phyloP scores from a whole-genome alignment of 2,797 vertebrate genomes.

The Melanotaenia maccullochi region DNA sequence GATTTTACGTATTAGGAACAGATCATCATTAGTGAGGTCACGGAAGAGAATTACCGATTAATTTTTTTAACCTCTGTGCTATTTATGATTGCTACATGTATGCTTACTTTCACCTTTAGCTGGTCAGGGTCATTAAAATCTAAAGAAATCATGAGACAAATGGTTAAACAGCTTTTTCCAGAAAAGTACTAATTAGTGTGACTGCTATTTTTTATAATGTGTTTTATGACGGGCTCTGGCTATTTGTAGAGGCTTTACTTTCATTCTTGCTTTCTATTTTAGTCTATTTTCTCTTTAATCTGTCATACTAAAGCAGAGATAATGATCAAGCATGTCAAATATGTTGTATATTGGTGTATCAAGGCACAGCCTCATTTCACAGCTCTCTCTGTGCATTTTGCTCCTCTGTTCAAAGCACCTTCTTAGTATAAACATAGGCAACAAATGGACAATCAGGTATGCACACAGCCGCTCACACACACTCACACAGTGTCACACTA shows the following conservation, averaged over 20 bases:
- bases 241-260: conserved; percentile 64
- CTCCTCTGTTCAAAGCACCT: conserved; percentile 32
- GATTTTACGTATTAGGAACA: conserved; percentile 65
- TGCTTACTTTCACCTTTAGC: background rate
- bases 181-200: conserved; percentile 23
- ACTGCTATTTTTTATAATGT: conserved; percentile 16
- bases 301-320: conserved; percentile 52
- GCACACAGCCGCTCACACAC: conserved; percentile 10
- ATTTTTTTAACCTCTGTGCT: conserved; percentile 43
- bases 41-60: conserved; percentile 40
- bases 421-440: conserved; percentile 30
- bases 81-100: conserved; percentile 29
- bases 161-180: conserved; percentile 3
- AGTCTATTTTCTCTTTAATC: conserved; percentile 51
- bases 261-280: conserved; percentile 61
- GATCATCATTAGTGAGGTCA: conserved; percentile 60
- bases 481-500: conserved; percentile 46
- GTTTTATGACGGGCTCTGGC: conserved; percentile 23
- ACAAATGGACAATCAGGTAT: conserved; percentile 22
- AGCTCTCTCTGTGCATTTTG: conserved; percentile 36
- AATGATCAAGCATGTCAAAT: conserved; percentile 66
- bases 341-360: conserved; percentile 34
- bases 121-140: background rate
- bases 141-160: background rate
- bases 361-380: conserved; percentile 44